Base-by-base conservation (phyloP, 2,797 vertebrate genomes). In the Lateolabrax maculatus region DNA sequence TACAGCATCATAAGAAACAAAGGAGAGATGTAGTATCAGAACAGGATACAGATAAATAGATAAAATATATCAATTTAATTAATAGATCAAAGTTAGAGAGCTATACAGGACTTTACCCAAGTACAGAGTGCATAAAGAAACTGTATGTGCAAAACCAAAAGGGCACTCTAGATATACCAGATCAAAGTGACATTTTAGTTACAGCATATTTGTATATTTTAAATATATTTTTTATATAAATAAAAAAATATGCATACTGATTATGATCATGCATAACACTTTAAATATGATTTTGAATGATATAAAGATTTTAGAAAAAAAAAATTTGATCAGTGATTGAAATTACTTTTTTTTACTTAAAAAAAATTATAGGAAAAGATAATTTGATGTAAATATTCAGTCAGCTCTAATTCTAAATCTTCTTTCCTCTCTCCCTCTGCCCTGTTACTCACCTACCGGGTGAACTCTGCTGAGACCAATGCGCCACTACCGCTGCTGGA, bases 391-490 rank as follows among this genome's bases (percentile, higher is more conserved):
- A 29, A 41, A 64, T 18, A 31, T 41, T 31, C 4, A 44, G 0
- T 51, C 3, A 51, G 27, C 71, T 55, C 10, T 4, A 56, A 21
- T 15, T 9, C 0, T 21, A 23, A 81, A 0, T 31, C 5, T 51
- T 4, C 18, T 62, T 15, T 37, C 8, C 31, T 34, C 39, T 57
- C 21, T 57, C 16, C 52, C 4, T n/a, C 5, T 52, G 25, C 48
- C 25, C 46, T 36, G 58, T 18, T 65, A 93, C 95, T 93, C 84
- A 96, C 96, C 94, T 90, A 72, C 31, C 39, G 80, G 81, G 69
- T 65, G 89, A 93, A 94, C 75, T 91, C 91, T 80, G 89, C 91
- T 87, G 75, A 87, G 81, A 94, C 90, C 78, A 92, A 84, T 70
- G 90, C 78, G 69, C 65, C 79, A 12, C 60, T 49, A 8, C 9